Evolutionary conservation across 2,888 invertebrate species (phyloP).

Genomic region (Silvanus unidentatus): DNA sequence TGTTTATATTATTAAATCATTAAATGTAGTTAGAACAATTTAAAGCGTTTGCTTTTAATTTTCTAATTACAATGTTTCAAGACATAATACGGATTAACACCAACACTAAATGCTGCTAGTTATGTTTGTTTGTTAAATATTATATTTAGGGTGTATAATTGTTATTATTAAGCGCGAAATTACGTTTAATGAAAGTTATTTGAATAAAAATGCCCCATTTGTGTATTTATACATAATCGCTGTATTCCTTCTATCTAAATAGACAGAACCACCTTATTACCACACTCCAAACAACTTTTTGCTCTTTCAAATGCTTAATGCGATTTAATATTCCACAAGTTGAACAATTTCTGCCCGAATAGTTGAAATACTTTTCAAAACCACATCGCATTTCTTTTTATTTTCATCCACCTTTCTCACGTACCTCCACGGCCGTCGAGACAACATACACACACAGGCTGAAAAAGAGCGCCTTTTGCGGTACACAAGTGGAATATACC

Average conservation of each 20-base stretch:
- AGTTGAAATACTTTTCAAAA: too few relatives aligned
- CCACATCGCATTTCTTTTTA: neutral
- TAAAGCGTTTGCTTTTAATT: conserved; percentile 24
- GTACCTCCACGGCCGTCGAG: too few relatives aligned
- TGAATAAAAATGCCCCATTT: conserved; percentile 14
- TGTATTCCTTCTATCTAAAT: too few relatives aligned
- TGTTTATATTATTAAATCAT: conserved; percentile 38
- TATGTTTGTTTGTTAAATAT: conserved; percentile 20
- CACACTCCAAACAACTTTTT: too few relatives aligned
- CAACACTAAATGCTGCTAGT: neutral
- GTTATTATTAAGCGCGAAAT: conserved; percentile 22
- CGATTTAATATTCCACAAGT: too few relatives aligned
- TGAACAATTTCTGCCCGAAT: too few relatives aligned
- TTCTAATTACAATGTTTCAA: conserved; percentile 24
- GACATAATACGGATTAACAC: conserved; percentile 22
- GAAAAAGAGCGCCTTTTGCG: too few relatives aligned
- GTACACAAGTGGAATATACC: conserved; percentile 8
- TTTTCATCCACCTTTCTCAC: neutral
- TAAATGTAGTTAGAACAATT: conserved; percentile 10
- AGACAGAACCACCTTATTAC: too few relatives aligned
- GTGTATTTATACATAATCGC: too few relatives aligned
- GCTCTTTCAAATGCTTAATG: too few relatives aligned
- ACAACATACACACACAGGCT: too few relatives aligned
- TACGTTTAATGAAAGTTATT: conserved; percentile 15
- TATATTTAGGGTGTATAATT: conserved; percentile 16